Evolutionary conservation across 2,888 invertebrate species (phyloP).

Genomic region (Aleiodes testaceus): DNA sequence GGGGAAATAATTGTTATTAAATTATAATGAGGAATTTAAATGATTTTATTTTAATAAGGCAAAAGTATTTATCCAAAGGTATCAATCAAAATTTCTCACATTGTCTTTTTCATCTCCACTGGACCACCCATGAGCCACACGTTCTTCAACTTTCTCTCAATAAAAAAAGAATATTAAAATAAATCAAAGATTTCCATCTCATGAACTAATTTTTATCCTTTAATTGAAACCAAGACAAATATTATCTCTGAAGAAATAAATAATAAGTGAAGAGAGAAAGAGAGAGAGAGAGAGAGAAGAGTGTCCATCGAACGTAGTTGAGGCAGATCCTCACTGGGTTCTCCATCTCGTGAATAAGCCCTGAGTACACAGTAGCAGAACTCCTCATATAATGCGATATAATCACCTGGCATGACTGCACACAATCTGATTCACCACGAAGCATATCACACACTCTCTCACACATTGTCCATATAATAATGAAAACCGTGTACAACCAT

Average conservation of each 20-base stretch:
- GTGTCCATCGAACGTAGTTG: conserved; percentile 53
- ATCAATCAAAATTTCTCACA: background rate
- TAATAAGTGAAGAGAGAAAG: conserved; percentile 37
- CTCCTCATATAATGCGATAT: conserved; percentile 73
- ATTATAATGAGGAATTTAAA: background rate
- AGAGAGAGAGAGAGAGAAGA: conserved; percentile 48
- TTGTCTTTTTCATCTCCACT: conserved; percentile 2
- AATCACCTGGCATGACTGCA: conserved; percentile 73
- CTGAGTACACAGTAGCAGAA: conserved; percentile 72
- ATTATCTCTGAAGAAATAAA: conserved; percentile 20
- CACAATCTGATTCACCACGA: conserved; percentile 70
- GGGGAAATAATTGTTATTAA: background rate
- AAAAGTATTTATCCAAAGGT: background rate
- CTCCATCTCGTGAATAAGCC: conserved; percentile 55
- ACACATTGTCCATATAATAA: conserved; percentile 29
- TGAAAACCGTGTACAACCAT: background rate
- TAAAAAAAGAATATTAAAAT: background rate
- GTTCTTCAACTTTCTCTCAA: background rate
- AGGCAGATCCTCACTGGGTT: background rate
- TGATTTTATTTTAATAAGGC: too few relatives aligned
- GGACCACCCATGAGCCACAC: conserved; percentile 2
- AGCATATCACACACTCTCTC: conserved; percentile 56
- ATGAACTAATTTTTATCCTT: background rate
- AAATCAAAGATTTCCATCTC: background rate
- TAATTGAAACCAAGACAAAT: conserved; percentile 4